These are phyloP conservation scores for Liparis tanakae DNA, from an alignment of 2,797 vertebrate species.

Conservation along the genomic window DNA sequence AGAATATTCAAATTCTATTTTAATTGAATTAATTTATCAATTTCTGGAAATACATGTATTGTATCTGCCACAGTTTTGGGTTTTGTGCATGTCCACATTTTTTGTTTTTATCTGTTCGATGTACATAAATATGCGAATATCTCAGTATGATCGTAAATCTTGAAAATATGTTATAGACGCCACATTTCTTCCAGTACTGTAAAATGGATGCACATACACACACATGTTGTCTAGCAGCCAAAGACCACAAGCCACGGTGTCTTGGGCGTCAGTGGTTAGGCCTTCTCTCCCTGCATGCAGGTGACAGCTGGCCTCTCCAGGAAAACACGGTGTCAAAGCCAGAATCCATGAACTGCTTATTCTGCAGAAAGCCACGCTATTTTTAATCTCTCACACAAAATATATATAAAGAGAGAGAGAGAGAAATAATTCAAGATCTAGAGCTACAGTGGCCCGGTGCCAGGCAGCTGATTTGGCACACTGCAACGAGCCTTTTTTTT, in stretches of 20 bases:
- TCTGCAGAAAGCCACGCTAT: conserved; percentile 81
- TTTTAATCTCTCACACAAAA: conserved; percentile 81
- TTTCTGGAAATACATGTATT: not conserved
- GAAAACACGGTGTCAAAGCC: conserved; percentile 76
- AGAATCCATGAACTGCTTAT: conserved; percentile 81
- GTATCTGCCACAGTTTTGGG: not conserved
- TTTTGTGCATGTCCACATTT: not conserved
- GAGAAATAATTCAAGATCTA: conserved; percentile 46
- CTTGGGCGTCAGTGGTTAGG: conserved; percentile 47
- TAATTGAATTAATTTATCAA: not conserved
- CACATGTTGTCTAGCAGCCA: conserved; percentile 44
- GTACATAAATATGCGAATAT: not conserved
- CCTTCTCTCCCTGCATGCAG: conserved; percentile 64
- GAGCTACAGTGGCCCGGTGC: conserved; percentile 52
- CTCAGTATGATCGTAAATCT: not conserved
- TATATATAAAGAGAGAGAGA: conserved; percentile 47
- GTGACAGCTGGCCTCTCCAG: conserved; percentile 82
- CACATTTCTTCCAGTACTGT: conserved; percentile 27
- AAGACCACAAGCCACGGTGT: conserved; percentile 47
- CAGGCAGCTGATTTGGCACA: conserved; percentile 79
- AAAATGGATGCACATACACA: conserved; percentile 28
- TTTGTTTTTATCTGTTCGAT: not conserved
- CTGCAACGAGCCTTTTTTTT: conserved; percentile 36
- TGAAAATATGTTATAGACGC: conserved; percentile 8
- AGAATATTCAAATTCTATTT: not conserved